phyloP scores from a whole-genome alignment of 2,113 vertebrate species.

The Diphyllodes magnificus region DNA sequence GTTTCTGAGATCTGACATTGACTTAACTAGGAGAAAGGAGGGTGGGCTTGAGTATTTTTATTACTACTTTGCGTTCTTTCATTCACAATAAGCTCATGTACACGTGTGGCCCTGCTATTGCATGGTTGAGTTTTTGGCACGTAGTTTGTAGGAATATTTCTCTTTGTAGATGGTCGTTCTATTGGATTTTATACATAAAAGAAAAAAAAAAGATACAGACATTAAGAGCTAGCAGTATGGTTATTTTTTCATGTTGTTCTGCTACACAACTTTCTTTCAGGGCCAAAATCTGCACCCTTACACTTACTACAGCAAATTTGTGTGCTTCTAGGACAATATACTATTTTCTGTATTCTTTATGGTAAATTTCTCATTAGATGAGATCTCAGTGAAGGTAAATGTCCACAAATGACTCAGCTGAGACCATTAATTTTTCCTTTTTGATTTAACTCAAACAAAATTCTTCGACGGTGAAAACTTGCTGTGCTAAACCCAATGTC shows the following conservation, averaged over 20 bases:
- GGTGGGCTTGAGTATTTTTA: not conserved
- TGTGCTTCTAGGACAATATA: not conserved
- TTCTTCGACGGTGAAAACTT: not conserved
- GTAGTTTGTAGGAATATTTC: not conserved
- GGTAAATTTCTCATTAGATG: not conserved
- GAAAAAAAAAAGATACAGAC: not conserved
- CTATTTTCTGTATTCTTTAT: not conserved
- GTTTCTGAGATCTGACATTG: not conserved
- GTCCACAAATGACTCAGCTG: not conserved
- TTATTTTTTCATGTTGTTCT: not conserved
- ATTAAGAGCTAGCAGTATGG: not conserved
- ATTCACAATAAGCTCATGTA: not conserved
- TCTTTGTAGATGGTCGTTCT: not conserved
- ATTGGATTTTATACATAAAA: not conserved
- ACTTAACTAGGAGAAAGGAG: not conserved
- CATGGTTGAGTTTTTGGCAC: not conserved
- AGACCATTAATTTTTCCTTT: not conserved
- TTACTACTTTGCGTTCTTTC: not conserved
- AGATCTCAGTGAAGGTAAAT: not conserved
- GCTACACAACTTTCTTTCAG: not conserved
- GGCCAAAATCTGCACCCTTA: not conserved
- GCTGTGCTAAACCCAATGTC: not conserved
- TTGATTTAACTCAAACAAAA: not conserved
- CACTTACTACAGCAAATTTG: not conserved
- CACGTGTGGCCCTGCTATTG: fast-evolving